Conservation (phyloP, 2,797 vertebrate species). For the Gallinago solitaria region DNA sequence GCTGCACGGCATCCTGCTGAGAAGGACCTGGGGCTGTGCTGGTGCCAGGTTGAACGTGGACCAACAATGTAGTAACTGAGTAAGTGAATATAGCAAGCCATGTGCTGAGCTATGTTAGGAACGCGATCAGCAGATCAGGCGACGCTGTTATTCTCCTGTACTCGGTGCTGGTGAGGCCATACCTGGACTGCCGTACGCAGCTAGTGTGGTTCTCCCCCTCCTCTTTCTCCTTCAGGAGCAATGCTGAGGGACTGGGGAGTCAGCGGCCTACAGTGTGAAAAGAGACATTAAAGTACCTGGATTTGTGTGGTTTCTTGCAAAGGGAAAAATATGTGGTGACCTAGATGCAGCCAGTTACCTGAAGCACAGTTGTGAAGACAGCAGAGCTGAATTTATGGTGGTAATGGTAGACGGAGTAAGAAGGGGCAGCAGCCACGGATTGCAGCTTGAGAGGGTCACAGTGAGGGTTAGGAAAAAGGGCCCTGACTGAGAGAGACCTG, state of each 20-base stretch:
- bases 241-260: neutral
- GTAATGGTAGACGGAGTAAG: neutral
- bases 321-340: fast-evolving
- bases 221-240: neutral
- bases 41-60: neutral
- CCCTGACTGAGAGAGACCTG: neutral
- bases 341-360: neutral
- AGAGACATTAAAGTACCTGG: neutral
- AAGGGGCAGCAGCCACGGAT: neutral
- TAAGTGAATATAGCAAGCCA: neutral
- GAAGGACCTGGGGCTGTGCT: neutral
- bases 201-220: fast-evolving
- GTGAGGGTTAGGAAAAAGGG: neutral
- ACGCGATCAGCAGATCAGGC: neutral
- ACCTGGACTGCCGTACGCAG: neutral
- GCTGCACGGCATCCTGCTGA: neutral
- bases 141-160: neutral
- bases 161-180: fast-evolving
- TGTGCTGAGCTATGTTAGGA: neutral
- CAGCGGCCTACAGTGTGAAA: neutral
- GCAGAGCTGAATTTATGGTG: neutral
- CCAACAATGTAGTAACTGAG: fast-evolving
- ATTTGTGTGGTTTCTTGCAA: neutral
- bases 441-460: neutral
- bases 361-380: neutral